Evolutionary conservation across 2,113 vertebrate species (phyloP).

Genomic region (Narcine bancroftii): DNA sequence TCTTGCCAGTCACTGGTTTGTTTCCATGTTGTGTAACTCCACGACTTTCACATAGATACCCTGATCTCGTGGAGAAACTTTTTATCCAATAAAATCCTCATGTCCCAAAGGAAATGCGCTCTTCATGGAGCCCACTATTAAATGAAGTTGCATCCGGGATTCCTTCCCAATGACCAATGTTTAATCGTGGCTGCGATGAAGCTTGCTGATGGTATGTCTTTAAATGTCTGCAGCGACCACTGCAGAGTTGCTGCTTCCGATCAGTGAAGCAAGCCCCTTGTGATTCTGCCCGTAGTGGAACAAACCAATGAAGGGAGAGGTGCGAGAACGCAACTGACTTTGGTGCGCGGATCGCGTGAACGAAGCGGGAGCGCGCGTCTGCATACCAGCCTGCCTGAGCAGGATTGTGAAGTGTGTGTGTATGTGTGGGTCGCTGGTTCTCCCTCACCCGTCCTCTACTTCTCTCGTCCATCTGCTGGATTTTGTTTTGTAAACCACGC

Average conservation of each 20-base stretch:
- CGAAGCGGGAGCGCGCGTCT: neutral
- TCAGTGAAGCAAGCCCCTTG: neutral
- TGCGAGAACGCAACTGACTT: neutral
- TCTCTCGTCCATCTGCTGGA: slow-evolving; percentile 3
- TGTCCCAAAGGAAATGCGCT: neutral
- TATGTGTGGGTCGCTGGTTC: neutral
- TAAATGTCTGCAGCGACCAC: neutral
- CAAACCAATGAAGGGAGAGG: neutral
- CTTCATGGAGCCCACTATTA: no score
- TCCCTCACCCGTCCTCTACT: slow-evolving; percentile 22
- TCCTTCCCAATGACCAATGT: neutral
- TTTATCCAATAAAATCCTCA: neutral
- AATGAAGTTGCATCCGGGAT: neutral
- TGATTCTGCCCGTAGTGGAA: neutral
- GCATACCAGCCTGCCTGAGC: slow-evolving; percentile 10
- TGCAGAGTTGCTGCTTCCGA: neutral
- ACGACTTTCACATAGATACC: no score
- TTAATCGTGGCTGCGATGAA: neutral
- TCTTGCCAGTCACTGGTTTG: no score
- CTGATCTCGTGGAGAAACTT: neutral
- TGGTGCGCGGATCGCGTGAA: neutral
- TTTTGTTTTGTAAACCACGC: slow-evolving; percentile 3
- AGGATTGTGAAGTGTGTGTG: slow-evolving; percentile 13
- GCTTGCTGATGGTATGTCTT: neutral
- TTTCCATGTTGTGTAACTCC: no score